A percentile compares a stretch with the other conserved stretches of the same genome.
Conservation (phyloP, 2,797 vertebrate species). For the Acropternis orthonyx region DNA sequence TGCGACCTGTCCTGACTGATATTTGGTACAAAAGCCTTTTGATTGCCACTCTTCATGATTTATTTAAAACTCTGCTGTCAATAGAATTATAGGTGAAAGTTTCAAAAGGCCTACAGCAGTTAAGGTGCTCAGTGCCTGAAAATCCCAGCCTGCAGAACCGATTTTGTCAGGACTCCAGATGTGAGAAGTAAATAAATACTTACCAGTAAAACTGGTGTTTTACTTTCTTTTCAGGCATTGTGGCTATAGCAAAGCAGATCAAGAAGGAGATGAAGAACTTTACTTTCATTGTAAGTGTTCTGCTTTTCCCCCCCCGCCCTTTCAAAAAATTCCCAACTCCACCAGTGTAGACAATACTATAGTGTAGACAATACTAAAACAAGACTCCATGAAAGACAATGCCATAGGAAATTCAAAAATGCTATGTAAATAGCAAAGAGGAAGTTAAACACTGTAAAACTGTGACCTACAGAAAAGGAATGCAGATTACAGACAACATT, state of each 20-base stretch:
- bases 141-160: constrained; percentile 3
- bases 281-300: constrained; percentile 99
- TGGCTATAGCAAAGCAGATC: constrained; percentile 98
- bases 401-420: constrained; percentile 16
- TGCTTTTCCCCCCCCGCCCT: constrained; percentile 56
- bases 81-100: constrained; percentile 23
- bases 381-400: constrained; percentile 9
- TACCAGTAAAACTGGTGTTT: constrained; percentile 10
- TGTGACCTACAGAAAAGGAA: constrained; percentile 16
- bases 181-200: background rate
- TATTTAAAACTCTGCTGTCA: constrained; percentile 35
- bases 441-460: constrained; percentile 31
- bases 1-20: constrained; percentile 27
- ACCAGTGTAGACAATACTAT: constrained; percentile 32
- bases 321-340: constrained; percentile 19
- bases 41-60: constrained; percentile 38
- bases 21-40: constrained; percentile 57
- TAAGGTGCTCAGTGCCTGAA: background rate
- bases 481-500: constrained; percentile 10
- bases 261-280: constrained; percentile 98
- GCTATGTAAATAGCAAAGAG: constrained; percentile 22
- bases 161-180: background rate
- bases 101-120: constrained; percentile 29
- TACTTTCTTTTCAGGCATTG: constrained; percentile 85
- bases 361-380: constrained; percentile 42